These are phyloP conservation scores for Bunonema sp. DNA, from an alignment of 2,888 invertebrate genomes.

Conservation along the genomic window DNA sequence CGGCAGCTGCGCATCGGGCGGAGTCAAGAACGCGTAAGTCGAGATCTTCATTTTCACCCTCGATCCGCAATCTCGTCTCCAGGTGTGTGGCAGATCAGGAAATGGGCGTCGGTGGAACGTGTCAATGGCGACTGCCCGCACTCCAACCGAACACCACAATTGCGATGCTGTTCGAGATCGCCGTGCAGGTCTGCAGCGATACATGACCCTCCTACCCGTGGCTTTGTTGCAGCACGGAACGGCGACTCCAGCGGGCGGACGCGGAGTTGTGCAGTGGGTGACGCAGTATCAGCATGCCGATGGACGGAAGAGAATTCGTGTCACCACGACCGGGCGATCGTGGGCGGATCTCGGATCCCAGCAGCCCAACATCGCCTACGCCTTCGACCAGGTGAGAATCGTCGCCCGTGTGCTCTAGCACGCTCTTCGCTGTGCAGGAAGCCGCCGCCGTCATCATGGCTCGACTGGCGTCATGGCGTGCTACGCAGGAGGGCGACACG, in stretches of 20 bases:
- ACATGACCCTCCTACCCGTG: not conserved
- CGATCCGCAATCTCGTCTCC: too few relatives aligned
- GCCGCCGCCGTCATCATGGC: constrained; percentile 93
- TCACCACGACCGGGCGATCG: constrained; percentile 85
- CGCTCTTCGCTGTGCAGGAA: constrained; percentile 90
- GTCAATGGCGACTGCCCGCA: constrained; percentile 93
- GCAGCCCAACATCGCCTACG: constrained; percentile 48
- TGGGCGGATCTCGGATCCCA: constrained; percentile 73
- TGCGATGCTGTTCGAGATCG: constrained; percentile 87
- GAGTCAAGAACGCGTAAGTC: constrained; percentile 69
- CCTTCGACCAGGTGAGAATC: constrained; percentile 48
- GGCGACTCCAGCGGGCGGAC: constrained; percentile 61
- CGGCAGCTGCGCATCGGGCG: constrained; percentile 82
- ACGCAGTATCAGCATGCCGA: constrained; percentile 94
- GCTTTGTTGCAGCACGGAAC: constrained; percentile 64
- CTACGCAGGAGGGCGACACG: constrained; percentile 63
- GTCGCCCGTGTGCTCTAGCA: constrained; percentile 56
- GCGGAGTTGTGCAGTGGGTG: constrained; percentile 91
- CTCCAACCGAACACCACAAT: constrained; percentile 78
- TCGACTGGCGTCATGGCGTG: constrained; percentile 81
- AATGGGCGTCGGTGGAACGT: constrained; percentile 88
- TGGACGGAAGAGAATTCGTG: constrained; percentile 80
- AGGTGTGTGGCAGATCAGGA: constrained; percentile 89
- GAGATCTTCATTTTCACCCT: too few relatives aligned
- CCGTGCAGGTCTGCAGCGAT: constrained; percentile 52